These are phyloP conservation scores for Eupithecia dodoneata DNA, from an alignment of 2,888 invertebrate genomes.

Conservation along the genomic window DNA sequence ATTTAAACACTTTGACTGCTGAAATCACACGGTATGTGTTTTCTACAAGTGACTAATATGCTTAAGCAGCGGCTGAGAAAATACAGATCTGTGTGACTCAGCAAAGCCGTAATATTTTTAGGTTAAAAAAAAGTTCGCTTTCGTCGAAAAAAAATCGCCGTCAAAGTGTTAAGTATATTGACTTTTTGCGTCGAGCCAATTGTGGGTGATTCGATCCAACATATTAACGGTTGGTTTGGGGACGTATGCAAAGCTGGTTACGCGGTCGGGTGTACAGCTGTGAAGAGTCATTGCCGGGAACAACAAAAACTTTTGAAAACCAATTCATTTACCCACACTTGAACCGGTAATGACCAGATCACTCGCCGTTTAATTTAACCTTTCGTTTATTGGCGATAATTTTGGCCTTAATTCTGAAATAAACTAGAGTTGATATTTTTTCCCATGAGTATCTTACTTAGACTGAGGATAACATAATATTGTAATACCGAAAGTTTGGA, in stretches of 20 bases:
- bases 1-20: too few relatives aligned
- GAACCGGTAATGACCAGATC: slow-evolving; percentile 55
- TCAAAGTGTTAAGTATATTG: too few relatives aligned
- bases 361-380: slow-evolving; percentile 47
- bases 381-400: slow-evolving; percentile 9
- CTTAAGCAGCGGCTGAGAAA: too few relatives aligned
- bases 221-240: not conserved
- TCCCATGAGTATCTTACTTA: not conserved
- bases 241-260: slow-evolving; percentile 32
- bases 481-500: too few relatives aligned
- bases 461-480: too few relatives aligned
- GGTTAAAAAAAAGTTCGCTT: too few relatives aligned
- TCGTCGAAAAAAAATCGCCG: too few relatives aligned
- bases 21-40: too few relatives aligned
- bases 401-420: not conserved
- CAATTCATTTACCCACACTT: slow-evolving; percentile 63
- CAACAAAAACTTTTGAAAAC: slow-evolving; percentile 60
- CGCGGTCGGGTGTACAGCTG: slow-evolving; percentile 34
- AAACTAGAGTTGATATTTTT: not conserved
- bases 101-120: too few relatives aligned
- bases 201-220: not conserved
- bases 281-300: slow-evolving; percentile 52
- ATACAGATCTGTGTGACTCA: too few relatives aligned
- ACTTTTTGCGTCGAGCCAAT: not conserved
- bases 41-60: too few relatives aligned